Evolutionary conservation across 2,888 invertebrate genomes (phyloP).

Genomic region (Ennomos quercinarius): DNA sequence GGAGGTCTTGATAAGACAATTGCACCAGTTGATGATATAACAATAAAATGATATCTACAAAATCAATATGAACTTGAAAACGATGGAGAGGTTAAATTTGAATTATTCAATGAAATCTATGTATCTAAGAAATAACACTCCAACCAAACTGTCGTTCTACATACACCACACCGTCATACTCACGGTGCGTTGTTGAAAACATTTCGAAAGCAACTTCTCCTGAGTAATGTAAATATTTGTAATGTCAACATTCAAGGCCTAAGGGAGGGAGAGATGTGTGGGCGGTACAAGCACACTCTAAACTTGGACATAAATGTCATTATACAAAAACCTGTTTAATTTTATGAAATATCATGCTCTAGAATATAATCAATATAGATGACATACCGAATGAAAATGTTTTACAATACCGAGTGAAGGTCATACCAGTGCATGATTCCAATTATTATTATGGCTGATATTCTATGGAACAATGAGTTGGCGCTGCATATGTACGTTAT

Average conservation of each 20-base stretch:
- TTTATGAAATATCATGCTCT: conserved; percentile 3
- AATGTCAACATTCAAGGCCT: conserved; percentile 21
- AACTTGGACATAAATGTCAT: conserved; percentile 15
- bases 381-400: not conserved
- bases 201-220: not conserved
- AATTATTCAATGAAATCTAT: not conserved
- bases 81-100: conserved; percentile 27
- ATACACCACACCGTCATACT: not conserved
- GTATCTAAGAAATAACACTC: not conserved
- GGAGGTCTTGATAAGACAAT: conserved; percentile 34
- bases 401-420: conserved; percentile 2
- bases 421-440: not conserved
- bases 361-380: not conserved
- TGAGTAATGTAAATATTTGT: conserved; percentile 15
- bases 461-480: conserved; percentile 1
- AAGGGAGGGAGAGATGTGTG: conserved; percentile 15
- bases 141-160: not conserved
- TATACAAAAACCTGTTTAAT: conserved; percentile 14
- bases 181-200: not conserved
- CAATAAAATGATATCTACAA: conserved; percentile 22
- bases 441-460: not conserved
- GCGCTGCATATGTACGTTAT: not conserved
- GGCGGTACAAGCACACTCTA: conserved; percentile 9
- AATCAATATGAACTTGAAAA: conserved; percentile 40
- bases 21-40: conserved; percentile 34